Conservation (phyloP, 2,888 invertebrate species). For the Microchrysa polita region DNA sequence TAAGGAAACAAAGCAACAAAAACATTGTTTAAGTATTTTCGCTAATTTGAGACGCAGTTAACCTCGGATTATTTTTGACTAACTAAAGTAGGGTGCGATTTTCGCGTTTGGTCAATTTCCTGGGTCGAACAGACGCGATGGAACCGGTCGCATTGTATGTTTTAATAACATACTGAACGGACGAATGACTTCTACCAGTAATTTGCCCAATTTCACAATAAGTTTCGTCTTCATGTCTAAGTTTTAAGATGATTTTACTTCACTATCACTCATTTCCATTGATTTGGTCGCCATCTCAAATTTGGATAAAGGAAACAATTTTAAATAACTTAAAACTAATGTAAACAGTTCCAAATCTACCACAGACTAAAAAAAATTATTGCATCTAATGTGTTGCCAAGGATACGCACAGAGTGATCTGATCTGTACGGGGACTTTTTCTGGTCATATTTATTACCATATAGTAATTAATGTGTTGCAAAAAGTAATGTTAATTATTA, state of each 20-base stretch:
- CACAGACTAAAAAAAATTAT: not conserved
- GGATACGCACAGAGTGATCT: not conserved
- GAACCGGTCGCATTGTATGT: not conserved
- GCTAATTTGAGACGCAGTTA: not conserved
- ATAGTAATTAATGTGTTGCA: too few species aligned
- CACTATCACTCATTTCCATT: not conserved
- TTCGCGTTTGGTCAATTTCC: not conserved
- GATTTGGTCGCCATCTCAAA: not conserved
- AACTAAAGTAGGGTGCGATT: not conserved
- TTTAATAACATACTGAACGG: not conserved
- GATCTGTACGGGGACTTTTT: not conserved
- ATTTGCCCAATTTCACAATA: not conserved
- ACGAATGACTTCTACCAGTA: too few species aligned
- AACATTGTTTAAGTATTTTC: not conserved
- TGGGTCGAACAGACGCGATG: not conserved
- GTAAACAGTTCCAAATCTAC: not conserved
- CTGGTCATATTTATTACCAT: not conserved
- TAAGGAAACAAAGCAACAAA: too few species aligned
- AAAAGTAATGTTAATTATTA: too few species aligned
- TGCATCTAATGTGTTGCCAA: not conserved
- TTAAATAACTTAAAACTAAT: not conserved
- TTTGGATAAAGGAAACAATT: not conserved
- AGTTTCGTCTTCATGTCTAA: not conserved
- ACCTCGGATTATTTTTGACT: not conserved
- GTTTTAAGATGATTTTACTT: not conserved